Base-by-base conservation (phyloP, 1,140 invertebrate genomes). In the Drosophila sulfurigaster region DNA sequence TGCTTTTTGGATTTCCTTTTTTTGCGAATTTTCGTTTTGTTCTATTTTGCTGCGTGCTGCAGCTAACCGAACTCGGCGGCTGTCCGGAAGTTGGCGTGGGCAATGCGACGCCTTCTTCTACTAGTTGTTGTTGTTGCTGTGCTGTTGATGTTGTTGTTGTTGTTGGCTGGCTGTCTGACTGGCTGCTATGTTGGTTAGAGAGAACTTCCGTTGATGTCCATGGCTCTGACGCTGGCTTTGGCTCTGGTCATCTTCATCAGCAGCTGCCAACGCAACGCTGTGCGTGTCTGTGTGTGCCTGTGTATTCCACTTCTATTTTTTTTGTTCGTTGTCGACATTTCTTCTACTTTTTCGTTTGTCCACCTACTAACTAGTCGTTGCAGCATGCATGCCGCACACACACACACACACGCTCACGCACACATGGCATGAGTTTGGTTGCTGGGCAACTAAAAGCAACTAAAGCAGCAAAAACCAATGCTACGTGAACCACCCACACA, bases 211-310 rank as follows among this genome's bases (percentile, higher is more conserved):
- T 80, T 74, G 79, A 66, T 78, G 74, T 45, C 20, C 45, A 45
- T 81, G 73, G 68, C 82, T 60, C 68, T 78, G 78, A 57, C 63
- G 74, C 74, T 82, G 70, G 66, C 69, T 68, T 64, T 69, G 70
- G 65, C 60, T 69, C 69, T 87, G 83, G 85, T 85, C 85, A 89
- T 89, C 85, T 89, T 89, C 85, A 89, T 89, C 85, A 89, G 85
- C 69, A 79, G 78, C 85, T 75, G 79, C 79, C 72, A 75, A 75
- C 67, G 67, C 73, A 75, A 52, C 52, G 35, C 38, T 77, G 66
- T 79, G 65, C 69, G 65, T 87, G 49, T 41, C 35, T 41, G 16
- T 71, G 58, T 64, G 43, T 66, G 65, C 66, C 38, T 54, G 67
- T 69, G 57, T n/a, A 15, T 59, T 11, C 48, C 46, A 38, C 71